Conservation (phyloP, 2,797 vertebrate species). For the Lophotriccus pileatus region DNA sequence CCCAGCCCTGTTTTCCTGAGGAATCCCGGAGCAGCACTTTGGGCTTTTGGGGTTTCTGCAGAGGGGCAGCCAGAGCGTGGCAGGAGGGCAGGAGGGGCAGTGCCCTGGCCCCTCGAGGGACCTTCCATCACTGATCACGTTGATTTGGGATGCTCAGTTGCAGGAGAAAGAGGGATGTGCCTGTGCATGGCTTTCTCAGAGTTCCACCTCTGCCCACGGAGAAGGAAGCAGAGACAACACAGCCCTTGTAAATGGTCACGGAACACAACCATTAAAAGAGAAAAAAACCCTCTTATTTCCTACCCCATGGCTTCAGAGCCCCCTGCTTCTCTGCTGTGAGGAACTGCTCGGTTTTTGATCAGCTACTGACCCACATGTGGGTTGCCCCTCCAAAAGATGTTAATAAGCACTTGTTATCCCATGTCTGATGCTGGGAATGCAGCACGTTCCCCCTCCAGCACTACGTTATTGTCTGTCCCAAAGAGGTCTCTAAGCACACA, state of each 20-base stretch:
- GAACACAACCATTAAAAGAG: neutral
- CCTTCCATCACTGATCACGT: neutral
- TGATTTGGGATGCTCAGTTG: neutral
- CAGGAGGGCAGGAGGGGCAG: neutral
- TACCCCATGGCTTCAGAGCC: neutral
- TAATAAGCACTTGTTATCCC: neutral
- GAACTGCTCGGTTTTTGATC: neutral
- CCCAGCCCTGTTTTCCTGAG: neutral
- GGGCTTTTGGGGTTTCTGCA: neutral
- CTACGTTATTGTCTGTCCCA: neutral
- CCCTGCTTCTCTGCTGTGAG: neutral
- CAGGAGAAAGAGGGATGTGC: neutral
- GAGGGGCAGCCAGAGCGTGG: neutral
- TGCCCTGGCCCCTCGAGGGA: neutral
- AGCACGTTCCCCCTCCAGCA: neutral
- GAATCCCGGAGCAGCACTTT: neutral
- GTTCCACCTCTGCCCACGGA: neutral
- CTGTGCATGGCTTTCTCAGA: neutral
- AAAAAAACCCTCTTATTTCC: neutral
- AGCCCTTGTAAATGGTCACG: neutral
- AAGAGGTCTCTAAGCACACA: neutral
- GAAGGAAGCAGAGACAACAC: neutral
- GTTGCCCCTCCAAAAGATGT: neutral
- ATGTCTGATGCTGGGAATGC: conserved; percentile 10
- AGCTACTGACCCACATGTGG: neutral